Conservation (phyloP, 2,113 vertebrate species). For the Leucopsar rothschildi region DNA sequence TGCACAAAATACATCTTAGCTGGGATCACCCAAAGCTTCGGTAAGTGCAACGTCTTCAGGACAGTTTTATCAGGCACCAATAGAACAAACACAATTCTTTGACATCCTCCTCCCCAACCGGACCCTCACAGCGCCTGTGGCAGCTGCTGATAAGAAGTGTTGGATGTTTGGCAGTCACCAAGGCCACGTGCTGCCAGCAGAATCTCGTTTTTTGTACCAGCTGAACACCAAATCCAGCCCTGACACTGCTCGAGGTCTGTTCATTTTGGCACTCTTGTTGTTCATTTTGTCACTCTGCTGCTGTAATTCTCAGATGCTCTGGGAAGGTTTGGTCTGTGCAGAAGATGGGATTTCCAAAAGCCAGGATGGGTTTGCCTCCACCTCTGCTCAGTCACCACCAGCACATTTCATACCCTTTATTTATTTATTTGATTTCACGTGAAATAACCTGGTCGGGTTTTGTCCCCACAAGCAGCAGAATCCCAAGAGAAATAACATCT, state of each 20-base stretch:
- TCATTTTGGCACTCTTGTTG: not conserved
- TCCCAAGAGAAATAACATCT: not conserved
- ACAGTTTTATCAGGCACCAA: not conserved
- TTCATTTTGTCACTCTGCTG: not conserved
- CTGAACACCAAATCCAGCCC: accelerated
- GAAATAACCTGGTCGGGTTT: not conserved
- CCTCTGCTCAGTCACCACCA: not conserved
- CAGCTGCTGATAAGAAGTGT: not conserved
- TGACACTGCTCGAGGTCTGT: not conserved
- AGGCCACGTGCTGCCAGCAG: not conserved
- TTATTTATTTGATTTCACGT: not conserved
- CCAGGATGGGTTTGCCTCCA: not conserved
- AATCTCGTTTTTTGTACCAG: not conserved
- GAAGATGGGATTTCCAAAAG: not conserved
- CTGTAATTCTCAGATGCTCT: not conserved
- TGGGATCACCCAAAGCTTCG: accelerated
- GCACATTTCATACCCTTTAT: too few relatives aligned
- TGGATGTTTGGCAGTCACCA: not conserved
- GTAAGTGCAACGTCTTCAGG: accelerated
- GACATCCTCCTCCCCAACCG: not conserved
- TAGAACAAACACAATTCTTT: not conserved
- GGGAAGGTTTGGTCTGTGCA: not conserved
- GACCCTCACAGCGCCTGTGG: not conserved
- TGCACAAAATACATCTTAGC: too few relatives aligned
- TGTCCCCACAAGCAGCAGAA: not conserved